Conservation (phyloP, 2,888 invertebrate genomes). For the Xiphydria camelus region DNA sequence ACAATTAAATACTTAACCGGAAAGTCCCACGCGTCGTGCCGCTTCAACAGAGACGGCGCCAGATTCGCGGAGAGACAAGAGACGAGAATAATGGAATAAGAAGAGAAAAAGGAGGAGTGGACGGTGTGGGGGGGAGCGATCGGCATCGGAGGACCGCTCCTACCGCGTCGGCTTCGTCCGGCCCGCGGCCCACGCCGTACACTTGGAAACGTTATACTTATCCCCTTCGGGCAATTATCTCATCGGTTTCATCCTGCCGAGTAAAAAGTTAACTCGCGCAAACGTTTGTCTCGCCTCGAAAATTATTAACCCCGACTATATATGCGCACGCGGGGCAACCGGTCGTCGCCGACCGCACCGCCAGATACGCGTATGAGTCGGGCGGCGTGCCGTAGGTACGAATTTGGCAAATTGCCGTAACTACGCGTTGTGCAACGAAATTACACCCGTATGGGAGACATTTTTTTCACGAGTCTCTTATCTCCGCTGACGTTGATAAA, state of each 20-base stretch:
- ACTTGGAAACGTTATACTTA: conserved; percentile 1
- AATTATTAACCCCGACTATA: conserved; percentile 6
- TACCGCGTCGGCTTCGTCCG: conserved; percentile 4
- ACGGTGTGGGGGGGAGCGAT: too few species aligned
- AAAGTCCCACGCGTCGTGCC: conserved; percentile 26
- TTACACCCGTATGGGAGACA: conserved; percentile 5
- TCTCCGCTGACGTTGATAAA: conserved; percentile 6
- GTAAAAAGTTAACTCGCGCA: conserved; percentile 17
- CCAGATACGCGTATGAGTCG: neutral
- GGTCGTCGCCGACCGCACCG: neutral
- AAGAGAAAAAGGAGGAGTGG: conserved; percentile 4
- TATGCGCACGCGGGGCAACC: too few species aligned
- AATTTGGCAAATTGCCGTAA: conserved; percentile 9
- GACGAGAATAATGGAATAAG: conserved; percentile 11
- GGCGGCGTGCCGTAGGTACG: conserved; percentile 7
- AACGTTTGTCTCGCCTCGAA: conserved; percentile 12
- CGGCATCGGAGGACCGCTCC: too few species aligned
- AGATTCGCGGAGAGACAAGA: conserved; percentile 21
- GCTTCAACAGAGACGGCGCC: conserved; percentile 27
- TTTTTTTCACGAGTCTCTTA: neutral
- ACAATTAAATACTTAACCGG: conserved; percentile 12
- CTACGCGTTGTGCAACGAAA: conserved; percentile 8
- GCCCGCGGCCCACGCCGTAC: conserved; percentile 1
- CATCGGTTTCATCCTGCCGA: conserved; percentile 37
- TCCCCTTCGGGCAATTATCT: conserved; percentile 31